Percentiles rank a stretch among this genome's conserved stretches.
Evolutionary conservation across 2,888 invertebrate species (phyloP).

Genomic region (Sacculina carcini): DNA sequence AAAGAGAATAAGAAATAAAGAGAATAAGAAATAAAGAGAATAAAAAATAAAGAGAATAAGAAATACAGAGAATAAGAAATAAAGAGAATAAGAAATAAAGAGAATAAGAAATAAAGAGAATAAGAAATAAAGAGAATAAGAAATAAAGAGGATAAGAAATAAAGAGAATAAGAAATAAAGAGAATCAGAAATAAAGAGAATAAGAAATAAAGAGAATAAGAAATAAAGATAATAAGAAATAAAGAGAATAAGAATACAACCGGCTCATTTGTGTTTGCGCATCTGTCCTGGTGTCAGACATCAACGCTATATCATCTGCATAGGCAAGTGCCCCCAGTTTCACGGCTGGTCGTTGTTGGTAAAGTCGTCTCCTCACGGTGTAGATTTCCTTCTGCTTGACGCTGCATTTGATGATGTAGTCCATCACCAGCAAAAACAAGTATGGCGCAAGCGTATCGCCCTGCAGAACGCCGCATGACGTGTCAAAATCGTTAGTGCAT

Average conservation of each 20-base stretch:
- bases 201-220: neutral
- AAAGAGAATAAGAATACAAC: neutral
- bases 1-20: neutral
- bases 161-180: neutral
- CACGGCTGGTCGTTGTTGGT: too few species aligned
- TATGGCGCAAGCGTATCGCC: too few species aligned
- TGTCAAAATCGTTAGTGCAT: too few species aligned
- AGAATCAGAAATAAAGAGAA: neutral
- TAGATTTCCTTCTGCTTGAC: too few species aligned
- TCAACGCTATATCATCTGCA: too few species aligned
- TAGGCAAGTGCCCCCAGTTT: too few species aligned
- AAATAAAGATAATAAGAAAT: neutral
- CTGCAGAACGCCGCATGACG: too few species aligned
- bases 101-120: neutral
- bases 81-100: neutral
- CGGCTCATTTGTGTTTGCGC: too few species aligned
- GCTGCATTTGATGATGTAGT: too few species aligned
- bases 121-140: neutral
- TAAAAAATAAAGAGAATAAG: neutral
- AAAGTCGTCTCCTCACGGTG: too few species aligned
- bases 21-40: neutral
- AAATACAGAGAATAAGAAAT: neutral
- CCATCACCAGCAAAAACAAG: too few species aligned
- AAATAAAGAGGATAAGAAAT: neutral
- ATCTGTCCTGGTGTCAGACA: too few species aligned